These are phyloP conservation scores for Scalopus aquaticus DNA, from an alignment of 2,113 vertebrate species.

Conservation along the genomic window DNA sequence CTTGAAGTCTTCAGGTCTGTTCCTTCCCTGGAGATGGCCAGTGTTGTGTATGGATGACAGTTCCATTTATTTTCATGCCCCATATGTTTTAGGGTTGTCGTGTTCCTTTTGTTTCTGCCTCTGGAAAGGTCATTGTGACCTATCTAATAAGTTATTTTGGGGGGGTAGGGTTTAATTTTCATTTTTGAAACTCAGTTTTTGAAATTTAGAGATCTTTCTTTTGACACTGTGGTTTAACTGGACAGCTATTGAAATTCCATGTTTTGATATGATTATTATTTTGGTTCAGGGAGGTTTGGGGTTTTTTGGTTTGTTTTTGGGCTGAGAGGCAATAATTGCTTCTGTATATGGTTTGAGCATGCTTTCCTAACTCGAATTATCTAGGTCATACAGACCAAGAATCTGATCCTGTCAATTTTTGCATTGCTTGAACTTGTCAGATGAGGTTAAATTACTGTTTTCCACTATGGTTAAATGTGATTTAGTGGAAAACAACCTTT, in stretches of 20 bases:
- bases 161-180: neutral
- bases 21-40: neutral
- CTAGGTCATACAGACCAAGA: conserved; percentile 20
- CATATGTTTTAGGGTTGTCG: neutral
- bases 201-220: neutral
- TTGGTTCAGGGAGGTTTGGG: neutral
- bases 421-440: conserved; percentile 45
- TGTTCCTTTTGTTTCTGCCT: conserved; percentile 12
- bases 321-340: conserved; percentile 49
- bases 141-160: neutral
- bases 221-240: conserved; percentile 13
- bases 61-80: neutral
- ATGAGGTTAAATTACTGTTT: conserved; percentile 61
- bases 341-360: conserved; percentile 7
- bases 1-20: neutral
- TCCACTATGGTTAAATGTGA: conserved; percentile 65
- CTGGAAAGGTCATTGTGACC: conserved; percentile 11
- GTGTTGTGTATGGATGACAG: neutral
- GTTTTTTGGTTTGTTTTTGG: neutral
- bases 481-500: conserved; percentile 62
- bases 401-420: conserved; percentile 15
- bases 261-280: neutral
- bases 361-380: conserved; percentile 32
- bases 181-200: neutral
- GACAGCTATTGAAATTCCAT: neutral